These are phyloP conservation scores for Halcyon leucocephala DNA, from an alignment of 2,797 vertebrate genomes.

Conservation along the genomic window DNA sequence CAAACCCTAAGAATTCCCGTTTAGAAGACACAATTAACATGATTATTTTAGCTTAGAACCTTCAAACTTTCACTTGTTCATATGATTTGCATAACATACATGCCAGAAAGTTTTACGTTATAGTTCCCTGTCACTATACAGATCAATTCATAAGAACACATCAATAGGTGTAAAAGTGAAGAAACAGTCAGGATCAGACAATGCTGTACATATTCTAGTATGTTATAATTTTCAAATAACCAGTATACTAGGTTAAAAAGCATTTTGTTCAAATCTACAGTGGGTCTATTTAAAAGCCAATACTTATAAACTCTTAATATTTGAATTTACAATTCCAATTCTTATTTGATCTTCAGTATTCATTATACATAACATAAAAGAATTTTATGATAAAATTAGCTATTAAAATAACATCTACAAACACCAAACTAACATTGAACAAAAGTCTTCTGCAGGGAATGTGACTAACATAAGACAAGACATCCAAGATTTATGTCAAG, in stretches of 20 bases:
- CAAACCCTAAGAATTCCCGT: background rate
- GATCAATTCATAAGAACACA: background rate
- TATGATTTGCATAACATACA: background rate
- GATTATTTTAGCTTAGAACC: background rate
- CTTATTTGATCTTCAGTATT: conserved; percentile 39
- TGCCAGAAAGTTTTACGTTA: background rate
- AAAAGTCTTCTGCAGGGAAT: background rate
- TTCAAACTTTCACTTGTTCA: background rate
- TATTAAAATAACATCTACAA: conserved; percentile 1
- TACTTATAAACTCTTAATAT: conserved; percentile 49
- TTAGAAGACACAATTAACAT: background rate
- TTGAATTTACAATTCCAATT: conserved; percentile 42
- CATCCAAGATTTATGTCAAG: background rate
- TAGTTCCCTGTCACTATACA: background rate
- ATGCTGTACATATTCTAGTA: background rate
- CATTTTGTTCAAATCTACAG: conserved; percentile 28
- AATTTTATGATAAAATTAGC: conserved; percentile 2
- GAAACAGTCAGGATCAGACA: background rate
- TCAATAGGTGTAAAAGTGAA: background rate
- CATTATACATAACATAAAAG: conserved; percentile 14
- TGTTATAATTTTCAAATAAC: background rate
- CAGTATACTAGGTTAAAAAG: background rate
- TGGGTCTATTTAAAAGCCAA: conserved; percentile 31
- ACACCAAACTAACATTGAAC: background rate
- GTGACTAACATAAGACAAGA: background rate